phyloP scores from a whole-genome alignment of 1,140 invertebrate genomes.

The Drosophila orena region DNA sequence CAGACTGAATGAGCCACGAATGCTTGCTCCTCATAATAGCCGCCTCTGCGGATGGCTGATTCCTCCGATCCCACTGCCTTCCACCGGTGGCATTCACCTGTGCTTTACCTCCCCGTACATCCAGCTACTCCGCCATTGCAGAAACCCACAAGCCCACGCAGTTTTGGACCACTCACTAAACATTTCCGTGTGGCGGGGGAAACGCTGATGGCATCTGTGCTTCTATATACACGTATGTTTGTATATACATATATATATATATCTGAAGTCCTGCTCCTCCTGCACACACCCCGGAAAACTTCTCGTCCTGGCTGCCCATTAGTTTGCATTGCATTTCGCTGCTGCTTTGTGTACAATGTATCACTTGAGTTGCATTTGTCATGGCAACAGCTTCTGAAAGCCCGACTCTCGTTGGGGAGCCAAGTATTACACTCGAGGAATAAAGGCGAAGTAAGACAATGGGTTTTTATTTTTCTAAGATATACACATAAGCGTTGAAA shows the following conservation, averaged over 20 bases:
- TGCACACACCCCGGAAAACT: neutral
- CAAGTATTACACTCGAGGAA: slow-evolving; percentile 7
- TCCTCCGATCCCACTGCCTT: slow-evolving; percentile 46
- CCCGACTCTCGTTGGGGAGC: slow-evolving; percentile 19
- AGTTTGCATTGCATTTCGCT: slow-evolving; percentile 51
- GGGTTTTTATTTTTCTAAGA: no score
- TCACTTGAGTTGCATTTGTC: slow-evolving; percentile 83
- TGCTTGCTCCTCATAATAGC: slow-evolving; percentile 62
- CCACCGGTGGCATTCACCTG: slow-evolving; percentile 74
- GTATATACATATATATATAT: slow-evolving; percentile 60
- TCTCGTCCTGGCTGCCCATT: slow-evolving; percentile 53
- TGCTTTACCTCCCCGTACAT: slow-evolving; percentile 18
- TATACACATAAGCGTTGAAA: no score
- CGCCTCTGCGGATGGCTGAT: slow-evolving; percentile 41
- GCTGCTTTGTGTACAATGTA: slow-evolving; percentile 74
- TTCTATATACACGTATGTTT: slow-evolving; percentile 51
- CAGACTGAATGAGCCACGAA: slow-evolving; percentile 15
- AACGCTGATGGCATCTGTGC: slow-evolving; percentile 63
- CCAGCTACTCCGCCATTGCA: slow-evolving; percentile 12
- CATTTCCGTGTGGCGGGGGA: slow-evolving; percentile 56
- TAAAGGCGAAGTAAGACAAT: neutral
- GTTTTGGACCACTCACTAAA: slow-evolving; percentile 61
- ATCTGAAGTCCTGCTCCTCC: slow-evolving; percentile 26
- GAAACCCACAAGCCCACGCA: slow-evolving; percentile 33
- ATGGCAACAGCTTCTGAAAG: slow-evolving; percentile 64